phyloP scores from a whole-genome alignment of 1,140 invertebrate genomes.

The Leucophenga varia region DNA sequence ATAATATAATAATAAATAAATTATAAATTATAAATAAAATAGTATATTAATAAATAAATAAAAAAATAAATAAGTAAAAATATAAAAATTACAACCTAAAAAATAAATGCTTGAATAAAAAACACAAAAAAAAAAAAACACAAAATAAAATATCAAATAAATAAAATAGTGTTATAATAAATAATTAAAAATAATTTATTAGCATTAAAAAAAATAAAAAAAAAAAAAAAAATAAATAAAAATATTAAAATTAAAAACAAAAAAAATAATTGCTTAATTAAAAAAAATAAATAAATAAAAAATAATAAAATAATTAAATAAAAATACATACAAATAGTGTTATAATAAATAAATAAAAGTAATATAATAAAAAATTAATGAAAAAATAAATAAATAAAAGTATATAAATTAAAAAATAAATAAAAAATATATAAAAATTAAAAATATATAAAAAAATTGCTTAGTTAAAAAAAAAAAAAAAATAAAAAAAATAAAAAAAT shows the following conservation, averaged over 20 bases:
- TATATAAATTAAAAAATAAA: neutral
- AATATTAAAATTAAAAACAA: too few species aligned
- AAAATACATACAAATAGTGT: neutral
- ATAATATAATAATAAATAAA: neutral
- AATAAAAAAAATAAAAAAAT: slow-evolving; percentile 20
- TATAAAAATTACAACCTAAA: neutral
- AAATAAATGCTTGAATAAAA: too few species aligned
- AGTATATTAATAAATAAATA: neutral
- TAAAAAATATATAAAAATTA: too few species aligned
- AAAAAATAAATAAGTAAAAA: neutral
- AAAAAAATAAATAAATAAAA: too few species aligned
- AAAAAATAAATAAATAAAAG: neutral
- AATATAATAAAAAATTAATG: neutral
- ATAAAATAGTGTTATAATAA: neutral
- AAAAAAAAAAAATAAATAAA: too few species aligned
- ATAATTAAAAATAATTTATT: neutral
- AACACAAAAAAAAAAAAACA: too few species aligned
- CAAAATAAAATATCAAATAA: neutral
- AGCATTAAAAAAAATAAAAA: neutral
- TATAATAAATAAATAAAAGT: neutral
- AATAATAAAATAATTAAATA: neutral
- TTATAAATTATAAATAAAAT: neutral
- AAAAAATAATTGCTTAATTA: neutral
- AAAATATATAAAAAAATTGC: too few species aligned
- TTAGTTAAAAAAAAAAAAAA: too few species aligned